Evolutionary conservation across 2,797 vertebrate species (phyloP).

Genomic region (Myoxocephalus aenaeus): DNA sequence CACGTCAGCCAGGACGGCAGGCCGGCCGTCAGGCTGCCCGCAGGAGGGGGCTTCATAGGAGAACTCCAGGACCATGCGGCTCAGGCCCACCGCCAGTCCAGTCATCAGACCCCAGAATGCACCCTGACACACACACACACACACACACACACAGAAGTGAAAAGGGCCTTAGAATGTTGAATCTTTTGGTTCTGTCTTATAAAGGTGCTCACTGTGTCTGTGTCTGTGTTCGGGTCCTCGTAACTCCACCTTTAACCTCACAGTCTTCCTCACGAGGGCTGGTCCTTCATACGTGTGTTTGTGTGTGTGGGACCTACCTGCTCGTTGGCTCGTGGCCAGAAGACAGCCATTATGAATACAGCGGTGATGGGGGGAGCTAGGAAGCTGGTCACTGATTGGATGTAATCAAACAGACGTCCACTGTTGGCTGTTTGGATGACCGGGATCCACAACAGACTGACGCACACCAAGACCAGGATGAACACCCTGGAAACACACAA

Average conservation of each 20-base stretch:
- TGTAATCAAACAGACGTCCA: conserved; percentile 94
- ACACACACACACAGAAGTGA: not conserved
- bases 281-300: not conserved
- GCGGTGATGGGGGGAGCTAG: conserved; percentile 93
- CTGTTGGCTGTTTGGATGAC: conserved; percentile 93
- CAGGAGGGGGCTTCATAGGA: conserved; percentile 85
- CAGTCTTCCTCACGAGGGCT: too few species aligned
- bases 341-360: conserved; percentile 94
- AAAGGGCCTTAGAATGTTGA: not conserved
- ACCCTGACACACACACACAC: conserved; percentile 81
- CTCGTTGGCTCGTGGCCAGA: conserved; percentile 94
- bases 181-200: not conserved
- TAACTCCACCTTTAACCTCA: too few species aligned
- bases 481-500: conserved; percentile 85
- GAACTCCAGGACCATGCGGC: conserved; percentile 93
- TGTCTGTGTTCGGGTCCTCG: too few species aligned
- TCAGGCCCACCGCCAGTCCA: conserved; percentile 86
- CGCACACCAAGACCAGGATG: conserved; percentile 86
- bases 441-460: conserved; percentile 96
- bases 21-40: conserved; percentile 88
- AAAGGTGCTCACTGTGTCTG: too few species aligned
- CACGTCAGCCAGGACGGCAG: conserved; percentile 86
- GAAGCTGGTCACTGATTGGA: conserved; percentile 94
- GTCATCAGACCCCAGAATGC: conserved; percentile 95
- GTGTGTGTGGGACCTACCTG: conserved; percentile 79